Base-by-base conservation (phyloP, 2,113 vertebrate genomes). In the Channa maculata region DNA sequence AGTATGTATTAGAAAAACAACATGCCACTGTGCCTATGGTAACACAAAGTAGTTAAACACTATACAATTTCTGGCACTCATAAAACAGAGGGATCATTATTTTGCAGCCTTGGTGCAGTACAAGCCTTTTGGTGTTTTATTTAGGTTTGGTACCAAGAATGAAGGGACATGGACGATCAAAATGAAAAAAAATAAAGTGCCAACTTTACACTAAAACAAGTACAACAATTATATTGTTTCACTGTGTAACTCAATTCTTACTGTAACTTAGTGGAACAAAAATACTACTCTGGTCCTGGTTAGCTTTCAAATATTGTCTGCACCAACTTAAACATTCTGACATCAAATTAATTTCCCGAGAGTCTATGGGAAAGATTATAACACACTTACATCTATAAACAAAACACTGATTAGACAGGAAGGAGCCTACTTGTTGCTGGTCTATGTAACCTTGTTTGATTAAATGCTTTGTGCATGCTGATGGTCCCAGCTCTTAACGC, bases 391-490 rank as follows among this genome's bases (percentile, higher is more conserved):
- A 24, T 24, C 24, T 24, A 24, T 24, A 24, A 52, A 12, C 33
- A 63, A 55, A 39, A 39, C 34, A 43, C 37, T 37, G 37, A 58
- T 66, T 43, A 45, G 51, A 24, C 8, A 44, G 44, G 53, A 51
- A 43, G 7, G 0, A 8, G 33, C 7, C 45, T 41, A 48, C n/a
- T 52, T 13, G 51, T 53, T 39, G 57, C 41, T 71, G 8, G 14
- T 58, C 50, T 69, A 2, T 5, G 10, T 8, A 70, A 33, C 45
- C n/a, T 24, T 8, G 34, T 2, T 51, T 59, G 49, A 70, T 59
- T 53, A 43, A 61, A 79, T 62, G 53, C 12, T 62, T 57, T 82
- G 43, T 46, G 52, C 46, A 10, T 49, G 10, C 8, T 45, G 8
- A 69, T 34, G 6, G n/a, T 65, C 60, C 54, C 43, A 43, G 14